These are phyloP conservation scores for Psix sp. DNA, from an alignment of 1,140 invertebrate genomes.

Conservation along the genomic window DNA sequence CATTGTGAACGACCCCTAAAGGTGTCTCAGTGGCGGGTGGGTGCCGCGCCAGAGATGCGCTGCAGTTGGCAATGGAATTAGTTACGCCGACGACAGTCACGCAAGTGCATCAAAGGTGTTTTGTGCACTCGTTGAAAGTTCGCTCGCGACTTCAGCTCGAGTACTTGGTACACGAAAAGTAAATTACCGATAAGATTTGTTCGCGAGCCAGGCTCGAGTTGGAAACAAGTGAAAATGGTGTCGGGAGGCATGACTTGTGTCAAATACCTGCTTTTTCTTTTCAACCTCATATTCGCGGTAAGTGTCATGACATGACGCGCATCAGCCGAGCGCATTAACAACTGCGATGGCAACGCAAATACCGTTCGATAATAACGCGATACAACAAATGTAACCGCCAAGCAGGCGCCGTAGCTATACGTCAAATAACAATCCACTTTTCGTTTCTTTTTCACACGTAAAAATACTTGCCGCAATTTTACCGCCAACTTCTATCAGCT, in stretches of 20 bases:
- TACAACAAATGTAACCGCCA: conserved; percentile 40
- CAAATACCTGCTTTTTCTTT: conserved; percentile 89
- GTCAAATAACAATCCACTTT: conserved; percentile 8
- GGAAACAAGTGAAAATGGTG: conserved; percentile 77
- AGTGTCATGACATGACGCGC: conserved; percentile 72
- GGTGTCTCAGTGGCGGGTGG: too few species aligned
- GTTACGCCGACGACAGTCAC: conserved; percentile 27
- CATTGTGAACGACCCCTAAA: too few species aligned
- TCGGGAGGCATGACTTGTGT: conserved; percentile 86
- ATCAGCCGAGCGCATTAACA: conserved; percentile 16
- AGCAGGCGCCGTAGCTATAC: conserved; percentile 20
- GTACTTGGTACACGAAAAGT: conserved; percentile 2
- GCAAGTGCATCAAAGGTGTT: conserved; percentile 21
- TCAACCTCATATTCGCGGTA: conserved; percentile 91
- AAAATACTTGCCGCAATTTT: conserved; percentile 3
- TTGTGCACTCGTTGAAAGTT: conserved; percentile 3
- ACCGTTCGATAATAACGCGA: conserved; percentile 36
- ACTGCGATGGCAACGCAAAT: conserved; percentile 29
- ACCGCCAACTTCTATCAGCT: too few species aligned
- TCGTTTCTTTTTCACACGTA: neutral
- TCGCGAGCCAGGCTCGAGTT: neutral
- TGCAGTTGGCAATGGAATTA: conserved; percentile 29
- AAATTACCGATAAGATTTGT: neutral
- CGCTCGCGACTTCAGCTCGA: conserved; percentile 9
- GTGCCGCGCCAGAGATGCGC: conserved; percentile 6